Percentiles rank a stretch among this genome's conserved stretches.
phyloP scores from a whole-genome alignment of 2,888 invertebrate genomes.

The Polymixis flavicincta region DNA sequence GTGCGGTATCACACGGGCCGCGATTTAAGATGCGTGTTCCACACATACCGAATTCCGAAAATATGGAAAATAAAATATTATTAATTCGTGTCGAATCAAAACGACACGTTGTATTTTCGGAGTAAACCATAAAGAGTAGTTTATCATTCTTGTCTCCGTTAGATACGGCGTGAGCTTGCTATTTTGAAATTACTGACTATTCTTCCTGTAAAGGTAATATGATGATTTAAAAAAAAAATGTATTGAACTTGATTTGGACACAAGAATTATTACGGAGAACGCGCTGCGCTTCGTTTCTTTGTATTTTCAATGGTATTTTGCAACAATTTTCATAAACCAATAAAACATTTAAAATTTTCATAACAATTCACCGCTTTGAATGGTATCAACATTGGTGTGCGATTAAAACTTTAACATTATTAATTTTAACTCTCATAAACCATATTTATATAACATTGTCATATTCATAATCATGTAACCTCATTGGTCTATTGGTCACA shows the following conservation, averaged over 20 bases:
- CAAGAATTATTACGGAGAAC: neutral
- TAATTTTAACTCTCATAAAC: slow-evolving; percentile 16
- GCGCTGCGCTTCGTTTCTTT: neutral
- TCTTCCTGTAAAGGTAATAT: neutral
- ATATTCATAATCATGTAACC: too few relatives aligned
- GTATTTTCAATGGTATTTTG: neutral
- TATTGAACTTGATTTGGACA: too few relatives aligned
- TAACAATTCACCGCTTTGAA: slow-evolving; percentile 24
- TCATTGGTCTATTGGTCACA: too few relatives aligned
- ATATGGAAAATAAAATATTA: too few relatives aligned
- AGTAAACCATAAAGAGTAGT: neutral
- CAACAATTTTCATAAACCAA: slow-evolving; percentile 33
- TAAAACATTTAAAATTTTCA: slow-evolving; percentile 3
- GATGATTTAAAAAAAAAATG: neutral
- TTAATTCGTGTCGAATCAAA: too few relatives aligned
- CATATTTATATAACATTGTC: slow-evolving; percentile 11
- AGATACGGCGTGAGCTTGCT: neutral
- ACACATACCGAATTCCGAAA: too few relatives aligned
- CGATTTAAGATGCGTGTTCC: too few relatives aligned
- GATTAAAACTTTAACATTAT: slow-evolving; percentile 1
- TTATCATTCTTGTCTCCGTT: neutral
- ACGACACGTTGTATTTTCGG: neutral
- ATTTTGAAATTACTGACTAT: neutral
- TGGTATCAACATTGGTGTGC: slow-evolving; percentile 31
- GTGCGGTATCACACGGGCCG: too few relatives aligned